Percentiles rank a stretch among this genome's conserved stretches.
Evolutionary conservation across 2,888 invertebrate species (phyloP).

Genomic region (Koerneria pararmatus): DNA sequence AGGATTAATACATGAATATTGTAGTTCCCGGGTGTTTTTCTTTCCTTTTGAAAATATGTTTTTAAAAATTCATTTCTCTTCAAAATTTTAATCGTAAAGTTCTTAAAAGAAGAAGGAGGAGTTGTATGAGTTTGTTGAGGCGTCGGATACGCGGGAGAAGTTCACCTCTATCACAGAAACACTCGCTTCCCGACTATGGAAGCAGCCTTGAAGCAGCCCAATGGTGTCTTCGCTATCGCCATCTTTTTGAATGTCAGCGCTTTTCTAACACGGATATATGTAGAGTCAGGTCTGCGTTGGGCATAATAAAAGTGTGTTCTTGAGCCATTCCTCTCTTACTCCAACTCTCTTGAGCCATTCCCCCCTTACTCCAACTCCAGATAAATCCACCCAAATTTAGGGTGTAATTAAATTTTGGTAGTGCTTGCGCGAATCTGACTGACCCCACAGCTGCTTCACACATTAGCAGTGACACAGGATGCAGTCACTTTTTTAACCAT

Average conservation of each 20-base stretch:
- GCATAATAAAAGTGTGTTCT: neutral
- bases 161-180: conserved; percentile 58
- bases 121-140: no score
- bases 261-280: neutral
- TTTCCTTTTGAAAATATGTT: no score
- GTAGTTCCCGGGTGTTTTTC: no score
- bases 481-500: no score
- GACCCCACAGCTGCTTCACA: no score
- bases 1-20: no score
- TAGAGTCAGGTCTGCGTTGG: neutral
- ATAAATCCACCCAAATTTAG: neutral
- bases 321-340: neutral
- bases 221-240: conserved; percentile 55
- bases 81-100: no score
- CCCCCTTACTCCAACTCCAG: neutral
- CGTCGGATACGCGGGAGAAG: conserved; percentile 58
- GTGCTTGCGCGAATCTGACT: no score
- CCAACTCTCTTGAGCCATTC: neutral
- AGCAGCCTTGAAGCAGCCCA: conserved; percentile 55
- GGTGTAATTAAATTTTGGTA: no score
- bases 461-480: no score
- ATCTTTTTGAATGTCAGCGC: conserved; percentile 54
- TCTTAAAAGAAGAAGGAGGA: no score
- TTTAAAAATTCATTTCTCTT: no score
- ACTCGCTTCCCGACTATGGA: conserved; percentile 54